Evolutionary conservation across 2,888 invertebrate species (phyloP).

Genomic region (Parascotia fuliginaria): DNA sequence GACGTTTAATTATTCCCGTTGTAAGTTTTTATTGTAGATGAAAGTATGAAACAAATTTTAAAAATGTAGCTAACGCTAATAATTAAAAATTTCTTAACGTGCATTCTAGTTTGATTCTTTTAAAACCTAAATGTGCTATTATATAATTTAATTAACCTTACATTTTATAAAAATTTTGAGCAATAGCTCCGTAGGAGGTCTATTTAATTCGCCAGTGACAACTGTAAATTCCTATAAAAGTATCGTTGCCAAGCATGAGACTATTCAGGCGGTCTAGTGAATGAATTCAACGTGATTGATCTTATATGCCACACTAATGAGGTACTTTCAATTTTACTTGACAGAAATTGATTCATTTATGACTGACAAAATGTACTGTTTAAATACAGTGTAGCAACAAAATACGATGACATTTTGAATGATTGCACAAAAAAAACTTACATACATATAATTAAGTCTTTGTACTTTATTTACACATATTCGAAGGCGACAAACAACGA

Average conservation of each 20-base stretch:
- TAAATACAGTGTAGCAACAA: too few species aligned
- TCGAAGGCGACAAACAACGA: conserved; percentile 31
- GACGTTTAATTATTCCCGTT: too few species aligned
- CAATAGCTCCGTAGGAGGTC: conserved; percentile 1
- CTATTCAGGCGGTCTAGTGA: background rate
- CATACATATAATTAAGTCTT: background rate
- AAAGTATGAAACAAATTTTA: too few species aligned
- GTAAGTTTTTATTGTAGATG: too few species aligned
- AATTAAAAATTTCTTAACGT: background rate
- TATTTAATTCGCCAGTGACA: conserved; percentile 6
- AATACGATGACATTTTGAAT: background rate
- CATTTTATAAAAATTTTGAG: background rate
- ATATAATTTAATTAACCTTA: background rate
- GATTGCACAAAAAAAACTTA: background rate
- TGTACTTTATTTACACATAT: background rate
- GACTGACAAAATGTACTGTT: background rate
- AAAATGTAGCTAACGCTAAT: too few species aligned
- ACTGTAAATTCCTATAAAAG: conserved; percentile 1
- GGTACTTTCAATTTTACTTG: background rate
- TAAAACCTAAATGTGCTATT: background rate
- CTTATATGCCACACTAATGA: background rate
- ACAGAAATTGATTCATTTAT: background rate
- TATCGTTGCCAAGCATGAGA: background rate
- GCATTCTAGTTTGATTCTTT: background rate
- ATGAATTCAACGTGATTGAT: background rate